These are phyloP conservation scores for Hypocryptadius cinnamomeus DNA, from an alignment of 2,113 vertebrate genomes.

Conservation along the genomic window DNA sequence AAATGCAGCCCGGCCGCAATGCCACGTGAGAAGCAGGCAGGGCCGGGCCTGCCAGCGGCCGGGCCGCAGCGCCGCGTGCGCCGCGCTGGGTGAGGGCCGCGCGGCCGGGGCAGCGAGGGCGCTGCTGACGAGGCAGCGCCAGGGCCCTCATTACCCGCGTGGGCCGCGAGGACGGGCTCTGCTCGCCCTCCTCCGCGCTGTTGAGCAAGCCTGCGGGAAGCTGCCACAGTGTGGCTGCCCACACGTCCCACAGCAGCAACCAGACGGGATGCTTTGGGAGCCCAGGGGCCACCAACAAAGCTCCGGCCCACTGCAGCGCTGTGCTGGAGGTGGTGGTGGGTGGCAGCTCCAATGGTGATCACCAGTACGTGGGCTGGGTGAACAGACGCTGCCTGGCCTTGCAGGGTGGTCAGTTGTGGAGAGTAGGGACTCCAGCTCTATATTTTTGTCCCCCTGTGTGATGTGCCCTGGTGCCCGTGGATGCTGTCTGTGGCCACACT, in stretches of 20 bases:
- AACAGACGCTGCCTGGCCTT: neutral
- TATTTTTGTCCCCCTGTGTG: neutral
- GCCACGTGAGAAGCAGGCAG: slow-evolving; percentile 36
- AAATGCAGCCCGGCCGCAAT: neutral
- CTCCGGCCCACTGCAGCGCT: neutral
- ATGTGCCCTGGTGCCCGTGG: neutral
- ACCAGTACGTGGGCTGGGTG: rapidly evolving
- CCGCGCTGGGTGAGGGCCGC: neutral
- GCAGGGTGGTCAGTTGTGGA: neutral
- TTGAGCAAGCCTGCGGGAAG: neutral
- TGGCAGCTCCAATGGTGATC: neutral
- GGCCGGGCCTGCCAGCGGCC: neutral
- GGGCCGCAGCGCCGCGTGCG: neutral
- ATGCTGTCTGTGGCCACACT: neutral
- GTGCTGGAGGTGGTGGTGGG: rapidly evolving
- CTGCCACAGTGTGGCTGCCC: neutral
- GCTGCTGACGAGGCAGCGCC: neutral
- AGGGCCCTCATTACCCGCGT: slow-evolving; percentile 20
- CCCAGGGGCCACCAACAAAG: neutral
- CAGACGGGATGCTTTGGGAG: rapidly evolving
- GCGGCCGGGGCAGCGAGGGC: neutral
- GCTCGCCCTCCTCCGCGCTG: neutral
- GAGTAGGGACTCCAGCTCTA: neutral
- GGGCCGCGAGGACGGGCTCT: neutral
- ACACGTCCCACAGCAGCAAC: neutral